Evolutionary conservation across 2,797 vertebrate species (phyloP).

Genomic region (Glossophaga mutica): DNA sequence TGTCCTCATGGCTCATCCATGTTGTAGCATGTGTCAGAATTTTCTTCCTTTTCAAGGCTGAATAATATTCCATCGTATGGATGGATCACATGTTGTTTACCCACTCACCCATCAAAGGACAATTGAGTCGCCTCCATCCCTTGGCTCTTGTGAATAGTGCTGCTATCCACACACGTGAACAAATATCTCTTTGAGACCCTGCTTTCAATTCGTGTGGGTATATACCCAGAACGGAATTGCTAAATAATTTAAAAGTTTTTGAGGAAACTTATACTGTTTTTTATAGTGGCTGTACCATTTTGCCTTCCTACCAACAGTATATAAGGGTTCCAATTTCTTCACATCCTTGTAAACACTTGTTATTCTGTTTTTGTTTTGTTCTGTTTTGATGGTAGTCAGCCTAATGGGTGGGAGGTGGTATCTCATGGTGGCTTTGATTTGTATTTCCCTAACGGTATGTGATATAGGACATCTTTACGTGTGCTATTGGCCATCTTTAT

Average conservation of each 20-base stretch:
- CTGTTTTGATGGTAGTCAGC: not conserved
- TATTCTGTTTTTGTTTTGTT: not conserved
- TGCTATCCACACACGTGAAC: not conserved
- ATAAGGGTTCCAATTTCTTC: too few relatives aligned
- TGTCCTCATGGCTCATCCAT: not conserved
- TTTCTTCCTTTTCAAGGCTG: not conserved
- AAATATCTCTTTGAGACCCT: not conserved
- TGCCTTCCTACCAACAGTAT: too few relatives aligned
- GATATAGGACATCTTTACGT: not conserved
- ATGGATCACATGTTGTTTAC: not conserved
- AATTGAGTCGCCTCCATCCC: not conserved
- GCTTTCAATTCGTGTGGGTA: not conserved
- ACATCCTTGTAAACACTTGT: too few relatives aligned
- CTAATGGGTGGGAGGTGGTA: not conserved
- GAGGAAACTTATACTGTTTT: too few relatives aligned
- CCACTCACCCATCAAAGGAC: not conserved
- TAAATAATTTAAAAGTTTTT: not conserved
- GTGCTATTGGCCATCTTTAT: not conserved
- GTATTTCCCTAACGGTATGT: not conserved
- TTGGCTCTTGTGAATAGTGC: not conserved
- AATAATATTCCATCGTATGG: not conserved
- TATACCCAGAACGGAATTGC: not conserved
- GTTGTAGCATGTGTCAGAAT: not conserved
- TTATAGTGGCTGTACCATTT: too few relatives aligned
- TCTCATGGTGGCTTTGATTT: not conserved